A percentile compares a stretch with the other conserved stretches of the same genome.
Conservation (phyloP, 2,888 invertebrate species). For the Drosophila diplacantha region DNA sequence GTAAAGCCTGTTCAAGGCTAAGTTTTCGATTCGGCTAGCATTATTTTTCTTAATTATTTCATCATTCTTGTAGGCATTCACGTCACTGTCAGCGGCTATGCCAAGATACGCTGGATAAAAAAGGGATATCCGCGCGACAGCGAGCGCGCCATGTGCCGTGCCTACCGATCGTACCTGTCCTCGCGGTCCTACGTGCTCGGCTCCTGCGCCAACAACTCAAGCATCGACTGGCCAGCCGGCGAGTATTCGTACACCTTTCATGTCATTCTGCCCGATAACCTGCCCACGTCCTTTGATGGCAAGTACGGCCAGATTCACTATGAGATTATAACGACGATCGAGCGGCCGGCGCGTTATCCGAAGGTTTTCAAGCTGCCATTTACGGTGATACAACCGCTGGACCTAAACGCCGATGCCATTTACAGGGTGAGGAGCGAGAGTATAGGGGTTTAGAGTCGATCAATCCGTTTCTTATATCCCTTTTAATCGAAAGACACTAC, state of each 20-base stretch:
- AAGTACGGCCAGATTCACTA: slow-evolving; percentile 88
- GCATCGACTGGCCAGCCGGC: slow-evolving; percentile 84
- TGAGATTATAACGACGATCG: slow-evolving; percentile 86
- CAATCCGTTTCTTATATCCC: too few relatives aligned
- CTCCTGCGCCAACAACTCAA: slow-evolving; percentile 78
- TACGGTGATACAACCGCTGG: slow-evolving; percentile 87
- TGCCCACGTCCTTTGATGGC: slow-evolving; percentile 90
- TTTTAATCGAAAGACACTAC: background rate
- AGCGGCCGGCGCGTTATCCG: slow-evolving; percentile 91
- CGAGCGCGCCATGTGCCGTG: slow-evolving; percentile 77
- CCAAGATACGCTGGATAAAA: slow-evolving; percentile 78
- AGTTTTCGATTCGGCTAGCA: background rate
- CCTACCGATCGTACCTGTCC: slow-evolving; percentile 77
- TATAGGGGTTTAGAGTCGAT: background rate
- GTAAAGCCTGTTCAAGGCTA: background rate
- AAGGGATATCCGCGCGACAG: slow-evolving; percentile 77
- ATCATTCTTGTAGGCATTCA: slow-evolving; percentile 75
- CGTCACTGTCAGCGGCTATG: slow-evolving; percentile 77
- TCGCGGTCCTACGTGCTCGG: slow-evolving; percentile 76
- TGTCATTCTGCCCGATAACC: slow-evolving; percentile 80
- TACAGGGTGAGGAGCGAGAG: slow-evolving; percentile 80
- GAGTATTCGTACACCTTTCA: slow-evolving; percentile 86
- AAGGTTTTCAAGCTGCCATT: slow-evolving; percentile 88
- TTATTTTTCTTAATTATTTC: background rate
- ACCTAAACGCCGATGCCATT: slow-evolving; percentile 86